Conservation (phyloP, 35 echinoderm and acorn worm genomes). For the Ophiothrix spiculata region DNA sequence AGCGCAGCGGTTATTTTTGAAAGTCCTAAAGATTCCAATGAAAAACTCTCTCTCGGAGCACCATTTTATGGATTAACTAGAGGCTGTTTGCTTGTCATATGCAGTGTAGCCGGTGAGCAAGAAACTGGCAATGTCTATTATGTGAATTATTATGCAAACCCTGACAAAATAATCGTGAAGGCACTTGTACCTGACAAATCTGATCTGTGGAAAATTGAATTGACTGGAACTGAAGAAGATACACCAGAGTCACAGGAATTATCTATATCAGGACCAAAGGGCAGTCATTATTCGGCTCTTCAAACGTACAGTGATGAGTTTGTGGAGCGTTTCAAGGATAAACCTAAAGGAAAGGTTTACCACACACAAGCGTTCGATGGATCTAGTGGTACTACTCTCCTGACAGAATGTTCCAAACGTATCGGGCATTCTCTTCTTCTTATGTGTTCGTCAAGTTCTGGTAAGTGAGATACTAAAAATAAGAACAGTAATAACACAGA, state of each 20-base stretch:
- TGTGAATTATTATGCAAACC: slow-evolving; percentile 5
- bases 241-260: slow-evolving; percentile 5
- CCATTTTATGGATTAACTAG: background rate
- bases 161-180: background rate
- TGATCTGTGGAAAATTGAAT: slow-evolving; percentile 45
- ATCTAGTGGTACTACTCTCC: slow-evolving; percentile 35
- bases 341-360: slow-evolving; percentile 45
- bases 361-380: slow-evolving; percentile 69
- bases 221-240: slow-evolving; percentile 22
- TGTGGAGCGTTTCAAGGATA: background rate
- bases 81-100: slow-evolving; percentile 46
- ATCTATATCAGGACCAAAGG: slow-evolving; percentile 33
- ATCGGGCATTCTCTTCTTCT: slow-evolving; percentile 42
- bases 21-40: slow-evolving; percentile 12
- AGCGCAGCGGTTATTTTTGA: slow-evolving; percentile 39
- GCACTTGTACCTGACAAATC: background rate
- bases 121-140: slow-evolving; percentile 43
- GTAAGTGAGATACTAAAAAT: too few relatives aligned
- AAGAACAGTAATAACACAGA: too few relatives aligned
- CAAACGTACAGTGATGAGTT: slow-evolving; percentile 18
- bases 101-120: slow-evolving; percentile 43
- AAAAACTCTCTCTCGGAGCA: background rate
- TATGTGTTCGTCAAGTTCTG: slow-evolving; percentile 63
- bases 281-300: slow-evolving; percentile 44
- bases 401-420: slow-evolving; percentile 23